Conservation (phyloP, 2,113 vertebrate species). For the Dipodomys spectabilis region DNA sequence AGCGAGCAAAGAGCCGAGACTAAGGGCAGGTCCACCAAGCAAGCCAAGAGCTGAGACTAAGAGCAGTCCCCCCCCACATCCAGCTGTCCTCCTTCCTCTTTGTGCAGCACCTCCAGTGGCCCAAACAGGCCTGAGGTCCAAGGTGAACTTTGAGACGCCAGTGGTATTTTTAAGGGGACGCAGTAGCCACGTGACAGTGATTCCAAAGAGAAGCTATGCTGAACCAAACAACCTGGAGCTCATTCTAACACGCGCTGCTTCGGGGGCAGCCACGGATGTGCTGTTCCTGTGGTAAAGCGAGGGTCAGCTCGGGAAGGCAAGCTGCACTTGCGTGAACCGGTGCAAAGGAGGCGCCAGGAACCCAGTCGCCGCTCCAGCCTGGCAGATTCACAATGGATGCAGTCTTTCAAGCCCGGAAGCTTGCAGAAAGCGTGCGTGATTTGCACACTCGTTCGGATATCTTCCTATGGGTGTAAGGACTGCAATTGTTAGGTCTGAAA, state of each 20-base stretch:
- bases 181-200: background rate
- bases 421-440: background rate
- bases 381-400: too few relatives aligned
- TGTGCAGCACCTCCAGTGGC: too few relatives aligned
- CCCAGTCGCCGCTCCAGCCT: background rate
- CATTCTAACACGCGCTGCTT: background rate
- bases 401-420: background rate
- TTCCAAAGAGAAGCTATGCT: conserved; percentile 17
- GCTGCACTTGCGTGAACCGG: background rate
- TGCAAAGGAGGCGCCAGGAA: background rate
- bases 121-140: background rate
- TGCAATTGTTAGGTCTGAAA: background rate
- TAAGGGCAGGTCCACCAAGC: background rate
- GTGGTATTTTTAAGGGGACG: conserved; percentile 26
- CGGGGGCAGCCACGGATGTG: background rate
- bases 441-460: background rate
- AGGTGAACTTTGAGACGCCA: background rate
- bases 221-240: background rate
- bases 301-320: background rate
- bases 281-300: background rate
- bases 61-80: background rate
- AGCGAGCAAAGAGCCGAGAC: background rate
- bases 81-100: background rate
- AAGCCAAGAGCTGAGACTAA: background rate
- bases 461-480: background rate